phyloP scores from a whole-genome alignment of 1,140 invertebrate species.

The Sycophaga agraensis region DNA sequence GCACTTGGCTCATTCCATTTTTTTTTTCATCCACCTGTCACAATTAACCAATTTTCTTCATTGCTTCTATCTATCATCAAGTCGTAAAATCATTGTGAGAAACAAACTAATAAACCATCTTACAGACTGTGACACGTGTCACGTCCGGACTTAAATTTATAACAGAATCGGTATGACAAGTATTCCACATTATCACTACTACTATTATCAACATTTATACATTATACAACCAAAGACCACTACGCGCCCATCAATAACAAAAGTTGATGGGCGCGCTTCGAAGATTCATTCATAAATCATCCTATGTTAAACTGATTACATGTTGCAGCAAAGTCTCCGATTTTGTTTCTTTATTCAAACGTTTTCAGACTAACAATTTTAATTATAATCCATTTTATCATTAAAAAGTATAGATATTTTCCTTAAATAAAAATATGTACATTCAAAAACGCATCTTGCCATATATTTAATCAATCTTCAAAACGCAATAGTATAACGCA shows the following conservation, averaged over 20 bases:
- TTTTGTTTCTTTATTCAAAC: no score
- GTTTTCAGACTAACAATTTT: no score
- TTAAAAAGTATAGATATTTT: no score
- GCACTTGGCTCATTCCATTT: constrained; percentile 32
- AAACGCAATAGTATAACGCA: no score
- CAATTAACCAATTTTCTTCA: background rate
- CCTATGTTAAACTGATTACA: constrained; percentile 23
- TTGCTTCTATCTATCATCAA: constrained; percentile 1
- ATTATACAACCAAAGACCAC: constrained; percentile 44
- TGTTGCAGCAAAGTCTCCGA: background rate
- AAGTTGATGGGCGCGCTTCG: constrained; percentile 3
- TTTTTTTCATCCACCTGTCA: background rate
- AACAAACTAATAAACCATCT: constrained; percentile 19
- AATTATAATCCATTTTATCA: no score
- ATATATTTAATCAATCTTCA: no score
- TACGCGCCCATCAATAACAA: background rate
- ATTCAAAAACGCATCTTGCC: no score
- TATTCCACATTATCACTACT: constrained; percentile 49
- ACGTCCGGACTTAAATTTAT: constrained; percentile 26
- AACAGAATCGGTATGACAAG: constrained; percentile 45
- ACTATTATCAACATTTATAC: constrained; percentile 59
- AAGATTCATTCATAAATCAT: constrained; percentile 19
- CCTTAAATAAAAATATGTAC: no score
- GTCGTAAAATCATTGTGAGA: constrained; percentile 13
- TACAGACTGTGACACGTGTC: constrained; percentile 4